Evolutionary conservation across 2,113 vertebrate species (phyloP), one percentile per base, ranked within the genome.

Genomic region (Clupea harengus): DNA sequence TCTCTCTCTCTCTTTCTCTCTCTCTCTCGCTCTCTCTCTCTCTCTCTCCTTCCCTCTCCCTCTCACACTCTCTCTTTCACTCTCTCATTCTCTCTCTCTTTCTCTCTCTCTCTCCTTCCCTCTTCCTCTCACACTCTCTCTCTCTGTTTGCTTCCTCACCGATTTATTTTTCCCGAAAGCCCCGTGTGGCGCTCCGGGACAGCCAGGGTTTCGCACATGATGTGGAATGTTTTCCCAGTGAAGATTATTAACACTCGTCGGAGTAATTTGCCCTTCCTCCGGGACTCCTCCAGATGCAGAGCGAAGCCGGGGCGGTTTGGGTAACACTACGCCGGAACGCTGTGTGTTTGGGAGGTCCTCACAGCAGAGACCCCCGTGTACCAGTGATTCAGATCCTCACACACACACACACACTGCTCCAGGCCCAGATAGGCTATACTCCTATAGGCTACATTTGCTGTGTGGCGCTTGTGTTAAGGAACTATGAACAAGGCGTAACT

Each of bases 211-310:
- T 94, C 91, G 91, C 92, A 93, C 90, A 91, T 92, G 90, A 90
- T 89, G 91, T 87, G 89, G 91, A 90, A 93, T 91, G 92, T 92
- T 92, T 91, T 93, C 91, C 89, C 90, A 90, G 89, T 85, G 60
- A 82, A 92, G 91, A 93, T 92, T 91, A 91, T 88, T 91, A 91
- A 90, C 89, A 81, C 86, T 44, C 88, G 80, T 92, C 90, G 6
- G 60, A 22, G 60, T 67, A 22, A 67, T 67, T 67, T 67, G n/a
- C 22, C 60, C n/a, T 67, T 67, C 60, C 60, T 22, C 60, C 60
- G 60, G 60, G 60, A 67, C 60, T 8, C 60, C 13, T 67, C 25
- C 60, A 67, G 60, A 67, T 64, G 60, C 20, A n/a, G 60, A 64
- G 60, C 25, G 60, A 67, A 25, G 60, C 25, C 6, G 7, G 7